These are phyloP conservation scores for Microtus oregoni DNA, from an alignment of 2,113 vertebrate species.

Conservation along the genomic window DNA sequence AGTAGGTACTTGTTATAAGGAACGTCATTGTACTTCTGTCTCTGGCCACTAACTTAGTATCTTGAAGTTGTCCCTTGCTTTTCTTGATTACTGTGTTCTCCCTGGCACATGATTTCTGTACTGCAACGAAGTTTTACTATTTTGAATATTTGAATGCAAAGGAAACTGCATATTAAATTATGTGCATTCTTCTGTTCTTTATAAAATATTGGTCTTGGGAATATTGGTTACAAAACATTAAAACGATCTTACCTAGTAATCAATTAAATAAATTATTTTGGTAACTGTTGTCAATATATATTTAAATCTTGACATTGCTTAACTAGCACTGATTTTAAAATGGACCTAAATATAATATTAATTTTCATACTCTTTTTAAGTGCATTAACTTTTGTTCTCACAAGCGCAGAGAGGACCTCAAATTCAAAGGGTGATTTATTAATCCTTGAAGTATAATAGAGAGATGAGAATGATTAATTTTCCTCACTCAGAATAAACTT, in stretches of 20 bases:
- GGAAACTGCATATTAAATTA: not conserved
- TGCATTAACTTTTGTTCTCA: not conserved
- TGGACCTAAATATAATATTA: not conserved
- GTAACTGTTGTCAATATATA: not conserved
- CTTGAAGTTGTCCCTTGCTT: not conserved
- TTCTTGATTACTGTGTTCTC: not conserved
- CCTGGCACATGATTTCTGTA: not conserved
- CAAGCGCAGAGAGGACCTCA: fast-evolving
- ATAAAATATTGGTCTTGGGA: not conserved
- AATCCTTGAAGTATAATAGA: not conserved
- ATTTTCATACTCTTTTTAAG: not conserved
- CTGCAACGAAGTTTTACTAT: not conserved
- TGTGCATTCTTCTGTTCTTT: not conserved
- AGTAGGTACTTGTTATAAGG: not conserved
- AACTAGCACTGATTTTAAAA: not conserved
- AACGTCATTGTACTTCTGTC: not conserved
- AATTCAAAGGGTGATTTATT: not conserved
- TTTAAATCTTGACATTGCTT: not conserved
- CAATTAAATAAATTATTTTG: not conserved
- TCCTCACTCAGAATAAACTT: not conserved
- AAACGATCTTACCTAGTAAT: not conserved
- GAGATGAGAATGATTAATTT: not conserved
- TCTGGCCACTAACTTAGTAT: not conserved
- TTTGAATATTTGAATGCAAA: constrained; percentile 2
- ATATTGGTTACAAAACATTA: not conserved